Percentiles rank a stretch among this genome's conserved stretches.
phyloP scores from a whole-genome alignment of 2,797 vertebrate genomes.

The Tokudaia muenninki region DNA sequence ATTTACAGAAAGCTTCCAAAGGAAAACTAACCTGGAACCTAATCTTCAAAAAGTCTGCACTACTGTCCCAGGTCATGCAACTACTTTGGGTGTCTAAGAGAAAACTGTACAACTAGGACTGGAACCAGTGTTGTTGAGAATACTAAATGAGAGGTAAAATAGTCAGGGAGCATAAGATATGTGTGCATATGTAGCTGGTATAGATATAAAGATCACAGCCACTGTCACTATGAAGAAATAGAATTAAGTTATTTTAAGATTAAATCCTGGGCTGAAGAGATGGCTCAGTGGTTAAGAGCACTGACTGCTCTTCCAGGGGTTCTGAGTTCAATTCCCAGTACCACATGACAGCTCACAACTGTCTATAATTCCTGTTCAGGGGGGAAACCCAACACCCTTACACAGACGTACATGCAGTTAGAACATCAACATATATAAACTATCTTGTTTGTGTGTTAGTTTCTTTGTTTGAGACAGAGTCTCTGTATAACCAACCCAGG shows the following conservation, averaged over 20 bases:
- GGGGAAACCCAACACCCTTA: background rate
- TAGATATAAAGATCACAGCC: background rate
- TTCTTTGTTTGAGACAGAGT: background rate
- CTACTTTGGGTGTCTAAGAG: background rate
- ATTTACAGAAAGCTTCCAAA: background rate
- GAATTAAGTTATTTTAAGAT: background rate
- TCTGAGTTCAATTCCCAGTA: background rate
- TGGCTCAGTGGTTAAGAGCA: background rate
- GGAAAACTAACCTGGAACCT: background rate
- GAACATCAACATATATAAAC: background rate
- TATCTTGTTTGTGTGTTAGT: background rate
- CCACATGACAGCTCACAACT: background rate
- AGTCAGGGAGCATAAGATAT: fast-evolving
- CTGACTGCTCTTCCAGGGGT: background rate
- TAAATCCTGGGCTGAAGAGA: background rate
- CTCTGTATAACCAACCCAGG: background rate
- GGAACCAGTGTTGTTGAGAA: background rate
- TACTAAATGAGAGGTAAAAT: fast-evolving
- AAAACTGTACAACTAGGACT: background rate
- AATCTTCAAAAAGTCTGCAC: background rate
- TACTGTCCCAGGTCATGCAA: background rate
- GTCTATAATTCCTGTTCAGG: background rate
- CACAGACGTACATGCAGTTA: background rate
- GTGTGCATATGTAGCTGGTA: fast-evolving
- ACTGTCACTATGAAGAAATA: background rate